Percentiles rank a stretch among this genome's conserved stretches.
Conservation (phyloP, 2,888 invertebrate genomes). For the Leptodirus hochenwartii region DNA sequence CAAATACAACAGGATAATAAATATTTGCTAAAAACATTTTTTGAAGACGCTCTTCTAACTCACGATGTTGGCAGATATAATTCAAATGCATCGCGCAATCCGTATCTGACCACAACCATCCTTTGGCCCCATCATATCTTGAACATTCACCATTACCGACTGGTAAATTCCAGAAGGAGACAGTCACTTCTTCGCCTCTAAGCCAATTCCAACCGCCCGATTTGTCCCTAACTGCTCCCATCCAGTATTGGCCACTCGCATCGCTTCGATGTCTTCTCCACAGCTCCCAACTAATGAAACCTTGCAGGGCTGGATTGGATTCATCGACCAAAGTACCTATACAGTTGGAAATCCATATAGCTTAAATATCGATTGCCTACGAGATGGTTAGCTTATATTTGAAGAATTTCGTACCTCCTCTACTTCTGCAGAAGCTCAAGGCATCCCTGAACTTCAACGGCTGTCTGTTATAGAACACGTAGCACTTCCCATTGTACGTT, state of each 20-base stretch:
- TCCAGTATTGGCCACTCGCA: constrained; percentile 85
- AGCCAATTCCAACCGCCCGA: constrained; percentile 79
- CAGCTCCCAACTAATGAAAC: constrained; percentile 87
- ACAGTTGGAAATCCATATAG: no score
- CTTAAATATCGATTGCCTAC: no score
- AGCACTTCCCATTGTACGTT: constrained; percentile 89
- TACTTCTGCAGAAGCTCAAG: constrained; percentile 55
- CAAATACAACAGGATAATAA: constrained; percentile 12
- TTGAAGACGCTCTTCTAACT: constrained; percentile 27
- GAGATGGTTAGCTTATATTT: no score
- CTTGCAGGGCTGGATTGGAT: constrained; percentile 84
- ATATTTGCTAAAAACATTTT: background rate
- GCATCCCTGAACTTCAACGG: constrained; percentile 67
- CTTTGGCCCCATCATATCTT: constrained; percentile 79
- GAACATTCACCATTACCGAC: constrained; percentile 73
- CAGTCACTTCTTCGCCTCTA: constrained; percentile 69
- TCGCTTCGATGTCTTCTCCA: constrained; percentile 83
- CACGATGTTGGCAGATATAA: constrained; percentile 87
- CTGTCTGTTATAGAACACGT: constrained; percentile 81
- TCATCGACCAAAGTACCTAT: constrained; percentile 70
- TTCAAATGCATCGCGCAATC: constrained; percentile 69
- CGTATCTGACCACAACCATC: constrained; percentile 90
- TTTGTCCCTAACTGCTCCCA: constrained; percentile 78
- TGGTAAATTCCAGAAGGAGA: constrained; percentile 84
- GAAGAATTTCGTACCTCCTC: no score